Evolutionary conservation across 2,113 vertebrate genomes (phyloP).

Genomic region (Salvator merianae): DNA sequence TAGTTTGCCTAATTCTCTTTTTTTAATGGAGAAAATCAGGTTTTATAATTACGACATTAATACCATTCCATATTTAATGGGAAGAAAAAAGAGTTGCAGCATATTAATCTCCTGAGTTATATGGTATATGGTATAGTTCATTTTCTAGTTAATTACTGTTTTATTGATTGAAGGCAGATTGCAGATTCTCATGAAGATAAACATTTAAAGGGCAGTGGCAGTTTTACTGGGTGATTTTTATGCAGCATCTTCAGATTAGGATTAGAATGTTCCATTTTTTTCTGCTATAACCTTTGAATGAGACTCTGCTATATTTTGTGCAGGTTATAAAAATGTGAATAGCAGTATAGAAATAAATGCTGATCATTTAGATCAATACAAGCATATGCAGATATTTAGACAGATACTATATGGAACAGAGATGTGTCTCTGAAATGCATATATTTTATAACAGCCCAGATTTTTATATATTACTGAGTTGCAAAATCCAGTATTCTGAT

Average conservation of each 20-base stretch:
- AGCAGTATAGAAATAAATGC: not conserved
- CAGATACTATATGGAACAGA: not conserved
- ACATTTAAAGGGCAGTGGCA: not conserved
- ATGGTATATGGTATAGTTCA: constrained; percentile 10
- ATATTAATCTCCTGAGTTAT: not conserved
- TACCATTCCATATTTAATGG: constrained; percentile 20
- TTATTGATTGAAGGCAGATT: not conserved
- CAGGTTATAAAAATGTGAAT: not conserved
- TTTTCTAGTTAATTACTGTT: not conserved
- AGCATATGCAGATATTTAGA: not conserved
- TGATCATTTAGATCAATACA: not conserved
- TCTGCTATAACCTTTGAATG: not conserved
- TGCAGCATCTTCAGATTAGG: not conserved
- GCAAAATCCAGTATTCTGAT: not conserved
- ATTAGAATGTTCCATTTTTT: not conserved
- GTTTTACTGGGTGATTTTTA: not conserved
- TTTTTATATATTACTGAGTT: not conserved
- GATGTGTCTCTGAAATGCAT: not conserved
- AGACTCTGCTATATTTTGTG: not conserved
- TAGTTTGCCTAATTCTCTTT: too few species aligned
- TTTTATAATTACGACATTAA: not conserved
- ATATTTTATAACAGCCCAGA: too few species aligned
- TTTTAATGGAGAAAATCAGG: too few species aligned
- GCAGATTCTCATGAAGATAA: not conserved
- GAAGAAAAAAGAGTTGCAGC: not conserved